phyloP scores from a whole-genome alignment of 2,113 vertebrate species.

The Myrmecophaga tridactyla region DNA sequence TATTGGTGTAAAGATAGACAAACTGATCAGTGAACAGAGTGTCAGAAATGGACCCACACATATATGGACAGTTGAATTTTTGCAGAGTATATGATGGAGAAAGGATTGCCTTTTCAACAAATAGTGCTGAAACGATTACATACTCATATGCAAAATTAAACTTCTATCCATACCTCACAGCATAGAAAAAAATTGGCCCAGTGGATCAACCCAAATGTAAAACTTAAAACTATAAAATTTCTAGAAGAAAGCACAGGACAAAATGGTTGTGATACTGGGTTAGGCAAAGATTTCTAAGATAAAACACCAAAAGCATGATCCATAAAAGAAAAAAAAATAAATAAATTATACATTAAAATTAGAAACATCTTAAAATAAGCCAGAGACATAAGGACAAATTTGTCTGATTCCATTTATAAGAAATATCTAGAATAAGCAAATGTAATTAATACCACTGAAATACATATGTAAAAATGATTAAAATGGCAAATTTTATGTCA shows the following conservation, averaged over 20 bases:
- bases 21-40: background rate
- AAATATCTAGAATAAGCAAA: too few species aligned
- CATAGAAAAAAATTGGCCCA: background rate
- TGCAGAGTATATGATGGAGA: background rate
- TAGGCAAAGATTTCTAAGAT: too few species aligned
- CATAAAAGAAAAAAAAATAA: background rate
- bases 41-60: background rate
- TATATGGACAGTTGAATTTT: background rate
- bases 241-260: background rate
- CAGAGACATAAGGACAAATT: too few species aligned
- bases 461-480: too few species aligned
- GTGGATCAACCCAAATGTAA: background rate
- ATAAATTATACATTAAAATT: background rate
- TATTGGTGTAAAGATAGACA: background rate
- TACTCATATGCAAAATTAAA: background rate
- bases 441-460: too few species aligned
- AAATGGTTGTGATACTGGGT: background rate
- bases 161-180: background rate
- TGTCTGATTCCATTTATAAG: too few species aligned
- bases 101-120: background rate
- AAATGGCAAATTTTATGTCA: too few species aligned
- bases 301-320: background rate
- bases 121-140: background rate
- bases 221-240: background rate
- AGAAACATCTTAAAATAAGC: background rate